Evolutionary conservation across 2,888 invertebrate species (phyloP), one percentile per base, ranked within the genome.

Genomic region (Vesta saturnalis): DNA sequence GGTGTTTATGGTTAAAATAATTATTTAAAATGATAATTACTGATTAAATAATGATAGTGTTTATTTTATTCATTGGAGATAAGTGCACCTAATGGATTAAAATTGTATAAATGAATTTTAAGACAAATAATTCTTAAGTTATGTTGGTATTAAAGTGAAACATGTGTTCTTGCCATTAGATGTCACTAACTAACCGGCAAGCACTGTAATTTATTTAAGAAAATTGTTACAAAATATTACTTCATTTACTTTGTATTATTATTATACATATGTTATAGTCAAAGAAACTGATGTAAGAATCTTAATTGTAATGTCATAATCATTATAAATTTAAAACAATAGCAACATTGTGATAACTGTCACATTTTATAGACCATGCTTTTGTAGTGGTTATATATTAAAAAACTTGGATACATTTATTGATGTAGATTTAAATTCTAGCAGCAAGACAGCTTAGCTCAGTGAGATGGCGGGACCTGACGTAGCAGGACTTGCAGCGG

Each of bases 401-500:
- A n/a, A 39, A 54, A 39, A 39, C n/a, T 19, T 58, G 39, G 14
- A 47, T 43, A n/a, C 35, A 49, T 19, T 66, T 8, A 47, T 19
- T 43, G 21, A 56, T 54, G 54, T 30, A 1, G n/a, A 21, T 54
- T 58, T 46, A 54, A 52, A 52, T 66, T 57, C 19, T 47, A 61
- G 66, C 57, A 61, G 49, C 66, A 56, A 67, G 57, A 57, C 66
- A 23, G 19, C 63, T 62, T 57, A 35, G 59, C 21, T 49, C 58
- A 65, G 56, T 59, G 60, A 70, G 52, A 84, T 87, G 83, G 87
- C 87, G 72, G 87, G 85, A 49, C 87, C 88, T 66, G 90, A 91
- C 81, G 90, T 91, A 73, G 86, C 87, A 72, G 88, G 90, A 73
- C 86, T 91, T 80, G 93, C 93, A 71, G 91, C 91, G 65, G 94